phyloP scores from a whole-genome alignment of 2,113 vertebrate genomes.

The Sphyrna mokarran region DNA sequence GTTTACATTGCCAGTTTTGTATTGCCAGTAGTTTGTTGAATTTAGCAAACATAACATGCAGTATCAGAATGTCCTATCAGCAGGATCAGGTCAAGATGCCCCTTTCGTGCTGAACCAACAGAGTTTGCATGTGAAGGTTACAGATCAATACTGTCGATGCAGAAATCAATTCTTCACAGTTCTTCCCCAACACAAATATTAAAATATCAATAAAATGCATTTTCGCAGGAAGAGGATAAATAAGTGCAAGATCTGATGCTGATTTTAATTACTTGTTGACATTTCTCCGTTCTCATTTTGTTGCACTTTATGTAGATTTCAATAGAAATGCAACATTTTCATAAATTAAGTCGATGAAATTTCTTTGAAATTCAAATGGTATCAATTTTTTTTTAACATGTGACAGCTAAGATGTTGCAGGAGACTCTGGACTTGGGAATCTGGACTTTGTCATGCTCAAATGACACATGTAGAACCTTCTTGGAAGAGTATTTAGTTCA shows the following conservation, averaged over 20 bases:
- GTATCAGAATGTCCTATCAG: slow-evolving; percentile 18
- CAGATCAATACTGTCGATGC: neutral
- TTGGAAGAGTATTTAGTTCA: neutral
- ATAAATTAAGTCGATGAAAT: neutral
- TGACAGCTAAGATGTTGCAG: neutral
- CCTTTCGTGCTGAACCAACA: slow-evolving; percentile 1
- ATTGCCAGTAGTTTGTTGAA: neutral
- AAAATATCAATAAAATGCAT: neutral
- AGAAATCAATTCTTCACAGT: neutral
- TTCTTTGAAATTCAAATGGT: neutral
- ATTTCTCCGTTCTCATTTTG: neutral
- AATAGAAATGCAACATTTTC: neutral
- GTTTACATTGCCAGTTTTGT: neutral
- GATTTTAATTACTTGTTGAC: neutral
- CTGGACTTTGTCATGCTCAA: neutral
- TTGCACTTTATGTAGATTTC: neutral
- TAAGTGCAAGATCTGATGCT: neutral
- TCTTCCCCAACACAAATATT: neutral
- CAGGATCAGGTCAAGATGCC: slow-evolving; percentile 7
- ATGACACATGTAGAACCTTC: neutral
- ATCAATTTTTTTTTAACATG: neutral
- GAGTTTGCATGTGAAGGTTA: slow-evolving; percentile 8
- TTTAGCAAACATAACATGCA: neutral
- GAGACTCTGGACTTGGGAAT: neutral
- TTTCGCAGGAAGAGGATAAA: neutral